Conservation (phyloP, 35 echinoderm and acorn worm species). For the Acanthaster planci region DNA sequence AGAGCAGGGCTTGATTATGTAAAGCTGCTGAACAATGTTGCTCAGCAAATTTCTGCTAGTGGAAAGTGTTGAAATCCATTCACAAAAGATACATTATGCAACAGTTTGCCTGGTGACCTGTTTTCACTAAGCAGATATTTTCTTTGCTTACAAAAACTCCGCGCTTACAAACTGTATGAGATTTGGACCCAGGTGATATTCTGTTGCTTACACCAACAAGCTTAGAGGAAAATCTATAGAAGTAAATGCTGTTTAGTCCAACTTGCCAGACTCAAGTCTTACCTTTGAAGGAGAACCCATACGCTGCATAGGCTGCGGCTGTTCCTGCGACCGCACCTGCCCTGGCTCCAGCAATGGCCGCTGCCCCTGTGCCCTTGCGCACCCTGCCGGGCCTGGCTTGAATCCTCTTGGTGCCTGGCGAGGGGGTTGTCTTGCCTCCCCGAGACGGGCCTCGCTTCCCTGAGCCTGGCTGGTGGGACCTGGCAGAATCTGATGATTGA, state of each 20-base stretch:
- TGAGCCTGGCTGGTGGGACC: not conserved
- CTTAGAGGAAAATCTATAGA: not conserved
- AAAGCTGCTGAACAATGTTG: too few relatives aligned
- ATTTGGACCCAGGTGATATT: too few relatives aligned
- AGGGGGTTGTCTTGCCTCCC: conserved; percentile 6
- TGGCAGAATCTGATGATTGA: conserved; percentile 5
- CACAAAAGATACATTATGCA: too few relatives aligned
- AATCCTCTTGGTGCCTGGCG: conserved; percentile 62
- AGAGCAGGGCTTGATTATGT: too few relatives aligned
- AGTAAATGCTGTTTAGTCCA: not conserved
- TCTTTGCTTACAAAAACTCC: too few relatives aligned
- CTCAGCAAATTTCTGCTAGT: too few relatives aligned
- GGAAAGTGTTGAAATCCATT: too few relatives aligned
- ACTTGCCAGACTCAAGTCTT: conserved; percentile 37
- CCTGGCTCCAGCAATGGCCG: conserved; percentile 96
- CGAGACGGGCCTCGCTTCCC: conserved; percentile 25
- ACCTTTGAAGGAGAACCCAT: conserved; percentile 96
- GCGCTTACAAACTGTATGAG: too few relatives aligned
- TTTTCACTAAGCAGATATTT: too few relatives aligned
- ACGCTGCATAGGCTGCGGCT: conserved; percentile 96
- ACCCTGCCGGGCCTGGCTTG: conserved; percentile 60
- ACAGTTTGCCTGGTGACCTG: too few relatives aligned
- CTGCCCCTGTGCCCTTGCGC: conserved; percentile 78
- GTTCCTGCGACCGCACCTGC: conserved; percentile 93
- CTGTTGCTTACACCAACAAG: too few relatives aligned